Conservation (phyloP, 2,888 invertebrate species). For the Ernsta delagoae region DNA sequence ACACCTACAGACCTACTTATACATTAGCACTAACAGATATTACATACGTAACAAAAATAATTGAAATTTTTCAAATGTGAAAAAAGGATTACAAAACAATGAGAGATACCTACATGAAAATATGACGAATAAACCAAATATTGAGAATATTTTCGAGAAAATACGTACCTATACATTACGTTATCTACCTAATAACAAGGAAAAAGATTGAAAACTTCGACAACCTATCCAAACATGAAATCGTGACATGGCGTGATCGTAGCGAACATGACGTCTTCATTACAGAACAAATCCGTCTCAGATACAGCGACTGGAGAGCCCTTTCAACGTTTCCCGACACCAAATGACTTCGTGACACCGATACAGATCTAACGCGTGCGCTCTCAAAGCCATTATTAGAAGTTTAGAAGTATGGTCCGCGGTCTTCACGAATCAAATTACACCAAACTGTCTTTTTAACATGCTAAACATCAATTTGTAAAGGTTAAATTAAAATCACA, state of each 20-base stretch:
- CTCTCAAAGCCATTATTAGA: conserved; percentile 46
- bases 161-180: neutral
- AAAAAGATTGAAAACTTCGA: neutral
- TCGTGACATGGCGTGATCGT: conserved; percentile 18
- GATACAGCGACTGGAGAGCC: conserved; percentile 48
- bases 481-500: no score
- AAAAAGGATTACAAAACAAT: no score
- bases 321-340: conserved; percentile 59
- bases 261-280: conserved; percentile 50
- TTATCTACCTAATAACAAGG: no score
- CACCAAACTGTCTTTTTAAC: conserved; percentile 18
- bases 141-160: neutral
- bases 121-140: no score
- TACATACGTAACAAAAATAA: neutral
- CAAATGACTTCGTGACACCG: conserved; percentile 57
- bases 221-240: neutral
- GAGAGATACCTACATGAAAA: no score
- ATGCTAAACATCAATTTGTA: neutral
- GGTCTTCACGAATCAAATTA: neutral
- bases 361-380: conserved; percentile 68
- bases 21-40: neutral
- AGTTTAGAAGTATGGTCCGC: neutral
- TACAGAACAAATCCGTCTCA: conserved; percentile 51
- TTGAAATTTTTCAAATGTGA: no score
- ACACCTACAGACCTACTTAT: no score